Evolutionary conservation across 2,113 vertebrate genomes (phyloP), one percentile per base, ranked within the genome.

Genomic region (Ameiurus melas): DNA sequence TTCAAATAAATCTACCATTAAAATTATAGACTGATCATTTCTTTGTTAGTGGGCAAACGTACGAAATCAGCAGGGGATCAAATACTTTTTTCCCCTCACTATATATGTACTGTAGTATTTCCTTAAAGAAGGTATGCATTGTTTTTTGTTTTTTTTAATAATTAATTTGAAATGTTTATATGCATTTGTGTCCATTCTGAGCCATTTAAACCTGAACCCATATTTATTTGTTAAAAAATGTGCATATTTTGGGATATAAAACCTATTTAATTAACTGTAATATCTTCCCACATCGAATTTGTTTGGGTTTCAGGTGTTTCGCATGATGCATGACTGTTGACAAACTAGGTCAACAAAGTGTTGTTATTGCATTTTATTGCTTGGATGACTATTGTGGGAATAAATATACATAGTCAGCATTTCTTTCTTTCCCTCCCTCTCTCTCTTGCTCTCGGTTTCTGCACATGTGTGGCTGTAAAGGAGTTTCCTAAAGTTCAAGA

Each of bases 281-380:
- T 36, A 75, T 27, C 20, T 75, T 43, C 5, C 47, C 36, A 25
- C 3, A 25, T 12, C 43, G 3, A 22, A 75, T 75, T 20, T 36
- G 16, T 36, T 71, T 71, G n/a, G 33, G 68, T 33, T 36, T 16
- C 6, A 71, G 6, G 3, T 73, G 1, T 78, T 53, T 79, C 1
- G 14, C 14, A 30, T 30, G 47, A 55, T 19, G 47, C 47, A 30
- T 8, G 27, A n/a, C 75, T 78, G 25, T 33, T 79, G 75, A n/a
- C 2, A 53, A n/a, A 53, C 25, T 53, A n/a, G 47, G 77, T 16
- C 47, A 55, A 8, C 25, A 55, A 55, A 79, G 47, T 55, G 77
- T 55, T 55, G 43, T 78, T 47, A 53, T 78, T 78, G 75, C 75
- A 78, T 13, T 53, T 78, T n/a, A 78, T 51, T 27, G 43, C 75